These are phyloP conservation scores for Xenopus laevis DNA, from an alignment of 2,113 vertebrate genomes.

Conservation along the genomic window DNA sequence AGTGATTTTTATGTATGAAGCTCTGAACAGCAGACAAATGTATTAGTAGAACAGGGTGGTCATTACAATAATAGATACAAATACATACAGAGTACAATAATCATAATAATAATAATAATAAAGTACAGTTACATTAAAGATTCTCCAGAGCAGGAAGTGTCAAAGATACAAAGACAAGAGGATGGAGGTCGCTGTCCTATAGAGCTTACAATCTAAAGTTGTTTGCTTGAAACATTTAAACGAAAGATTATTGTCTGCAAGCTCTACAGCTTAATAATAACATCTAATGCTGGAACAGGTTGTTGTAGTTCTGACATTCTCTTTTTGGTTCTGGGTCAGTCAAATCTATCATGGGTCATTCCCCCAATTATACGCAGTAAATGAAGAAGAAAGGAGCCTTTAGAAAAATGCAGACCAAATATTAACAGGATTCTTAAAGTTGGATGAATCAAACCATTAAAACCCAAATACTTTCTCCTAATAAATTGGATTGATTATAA, in stretches of 20 bases:
- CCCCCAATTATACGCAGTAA: constrained; percentile 2
- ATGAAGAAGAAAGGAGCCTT: constrained; percentile 21
- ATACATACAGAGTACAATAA: too few species aligned
- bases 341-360: constrained; percentile 26
- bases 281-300: constrained; percentile 28
- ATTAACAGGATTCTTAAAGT: not conserved
- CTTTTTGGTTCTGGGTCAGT: constrained; percentile 26
- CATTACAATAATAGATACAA: too few species aligned
- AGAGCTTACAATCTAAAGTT: not conserved
- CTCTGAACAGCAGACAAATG: too few species aligned
- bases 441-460: not conserved
- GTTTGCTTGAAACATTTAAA: constrained; percentile 19
- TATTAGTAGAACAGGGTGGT: too few species aligned
- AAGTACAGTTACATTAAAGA: too few species aligned
- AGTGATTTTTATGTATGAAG: too few species aligned
- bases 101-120: too few species aligned
- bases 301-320: constrained; percentile 34
- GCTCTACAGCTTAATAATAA: constrained; percentile 16
- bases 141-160: too few species aligned
- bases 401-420: too few species aligned
- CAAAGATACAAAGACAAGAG: too few species aligned
- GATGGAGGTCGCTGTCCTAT: too few species aligned
- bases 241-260: constrained; percentile 30
- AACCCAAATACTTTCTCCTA: not conserved
- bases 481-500: not conserved